These are phyloP conservation scores for Rhagophthalmus giganteus DNA, from an alignment of 2,888 invertebrate species.

Conservation along the genomic window DNA sequence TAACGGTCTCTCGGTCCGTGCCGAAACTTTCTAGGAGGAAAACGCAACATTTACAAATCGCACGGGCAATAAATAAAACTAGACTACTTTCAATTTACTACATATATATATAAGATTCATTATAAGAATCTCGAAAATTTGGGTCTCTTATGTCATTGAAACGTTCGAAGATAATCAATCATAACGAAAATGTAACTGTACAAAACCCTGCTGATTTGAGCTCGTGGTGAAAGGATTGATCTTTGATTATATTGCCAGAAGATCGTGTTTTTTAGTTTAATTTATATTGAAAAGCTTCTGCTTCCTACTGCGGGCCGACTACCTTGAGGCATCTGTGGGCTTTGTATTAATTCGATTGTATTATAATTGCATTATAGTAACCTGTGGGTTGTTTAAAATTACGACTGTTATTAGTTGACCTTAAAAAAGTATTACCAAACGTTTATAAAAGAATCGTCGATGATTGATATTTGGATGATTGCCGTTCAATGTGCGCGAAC, in stretches of 20 bases:
- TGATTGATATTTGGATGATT: constrained; percentile 6
- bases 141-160: constrained; percentile 10
- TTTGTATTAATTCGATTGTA: constrained; percentile 22
- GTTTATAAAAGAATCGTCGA: constrained; percentile 7
- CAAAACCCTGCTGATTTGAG: constrained; percentile 18
- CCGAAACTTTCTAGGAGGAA: constrained; percentile 5
- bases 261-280: constrained; percentile 19
- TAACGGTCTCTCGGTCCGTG: constrained; percentile 11
- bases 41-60: constrained; percentile 5
- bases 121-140: constrained; percentile 9
- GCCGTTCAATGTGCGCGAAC: too few species aligned
- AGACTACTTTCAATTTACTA: constrained; percentile 9
- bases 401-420: constrained; percentile 6
- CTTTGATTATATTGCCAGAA: constrained; percentile 19
- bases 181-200: constrained; percentile 14
- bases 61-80: constrained; percentile 4
- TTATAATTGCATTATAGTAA: constrained; percentile 19
- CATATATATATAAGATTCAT: too few species aligned
- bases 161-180: constrained; percentile 12
- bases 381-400: constrained; percentile 18
- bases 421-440: constrained; percentile 16
- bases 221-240: constrained; percentile 21
- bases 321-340: constrained; percentile 12
- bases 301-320: constrained; percentile 23
- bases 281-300: constrained; percentile 25